These are phyloP conservation scores for Lepidonotus clava DNA, from an alignment of 2,888 invertebrate species.

Conservation along the genomic window DNA sequence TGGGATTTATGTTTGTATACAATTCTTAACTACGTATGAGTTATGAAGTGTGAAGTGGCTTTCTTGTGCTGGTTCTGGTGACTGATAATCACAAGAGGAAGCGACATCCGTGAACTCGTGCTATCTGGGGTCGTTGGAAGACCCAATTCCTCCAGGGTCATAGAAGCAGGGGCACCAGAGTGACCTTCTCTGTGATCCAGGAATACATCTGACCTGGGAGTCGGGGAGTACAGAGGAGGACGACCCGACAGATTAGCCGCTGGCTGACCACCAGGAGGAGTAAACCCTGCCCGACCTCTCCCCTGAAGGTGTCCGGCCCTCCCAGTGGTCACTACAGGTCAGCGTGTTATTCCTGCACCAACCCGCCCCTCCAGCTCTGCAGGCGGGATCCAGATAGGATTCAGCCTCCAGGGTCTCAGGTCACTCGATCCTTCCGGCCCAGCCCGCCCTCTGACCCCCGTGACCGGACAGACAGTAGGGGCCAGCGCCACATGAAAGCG, in stretches of 20 bases:
- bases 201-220: too few relatives aligned
- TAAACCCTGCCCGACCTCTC: background rate
- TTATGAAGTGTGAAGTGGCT: too few relatives aligned
- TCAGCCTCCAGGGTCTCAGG: background rate
- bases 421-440: too few relatives aligned
- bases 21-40: too few relatives aligned
- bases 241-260: background rate
- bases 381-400: constrained; percentile 15
- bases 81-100: background rate
- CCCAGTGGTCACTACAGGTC: background rate
- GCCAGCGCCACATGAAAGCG: background rate
- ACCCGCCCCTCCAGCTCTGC: background rate
- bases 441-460: background rate
- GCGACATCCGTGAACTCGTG: too few relatives aligned
- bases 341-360: constrained; percentile 2
- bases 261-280: background rate
- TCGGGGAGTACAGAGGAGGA: too few relatives aligned
- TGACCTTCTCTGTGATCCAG: too few relatives aligned
- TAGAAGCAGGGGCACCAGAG: too few relatives aligned
- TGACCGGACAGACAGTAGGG: background rate
- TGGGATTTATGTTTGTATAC: too few relatives aligned
- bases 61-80: too few relatives aligned
- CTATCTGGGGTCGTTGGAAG: too few relatives aligned
- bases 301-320: background rate
- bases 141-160: too few relatives aligned